Evolutionary conservation across 2,888 invertebrate genomes (phyloP).

Genomic region (Eristalis intricaria): DNA sequence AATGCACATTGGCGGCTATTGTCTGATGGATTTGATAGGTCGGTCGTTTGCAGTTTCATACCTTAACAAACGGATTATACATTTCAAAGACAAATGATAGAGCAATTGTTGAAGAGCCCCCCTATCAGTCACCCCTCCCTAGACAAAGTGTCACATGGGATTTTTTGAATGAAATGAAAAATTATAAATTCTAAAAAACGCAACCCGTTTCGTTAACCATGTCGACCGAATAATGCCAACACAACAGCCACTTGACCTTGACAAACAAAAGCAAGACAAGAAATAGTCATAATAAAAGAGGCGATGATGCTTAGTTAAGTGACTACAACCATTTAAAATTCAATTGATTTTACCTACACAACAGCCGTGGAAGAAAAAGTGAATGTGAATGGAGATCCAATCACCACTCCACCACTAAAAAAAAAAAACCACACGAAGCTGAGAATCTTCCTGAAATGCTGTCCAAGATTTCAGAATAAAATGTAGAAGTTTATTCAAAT

Average conservation of each 20-base stretch:
- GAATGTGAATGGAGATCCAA: slow-evolving; percentile 47
- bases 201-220: slow-evolving; percentile 28
- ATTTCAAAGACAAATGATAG: background rate
- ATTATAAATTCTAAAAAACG: slow-evolving; percentile 17
- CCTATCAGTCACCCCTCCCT: background rate
- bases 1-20: background rate
- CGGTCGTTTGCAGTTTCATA: background rate
- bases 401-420: slow-evolving; percentile 25
- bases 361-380: slow-evolving; percentile 42
- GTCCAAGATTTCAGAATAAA: slow-evolving; percentile 33
- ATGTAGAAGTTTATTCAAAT: slow-evolving; percentile 58
- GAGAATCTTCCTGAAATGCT: slow-evolving; percentile 46
- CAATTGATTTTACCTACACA: slow-evolving; percentile 45
- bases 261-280: slow-evolving; percentile 46
- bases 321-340: slow-evolving; percentile 47
- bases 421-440: background rate
- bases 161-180: slow-evolving; percentile 13
- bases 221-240: slow-evolving; percentile 29
- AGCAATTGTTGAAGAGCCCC: background rate
- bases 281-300: slow-evolving; percentile 47
- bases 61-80: slow-evolving; percentile 3
- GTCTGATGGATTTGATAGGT: background rate
- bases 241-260: slow-evolving; percentile 50
- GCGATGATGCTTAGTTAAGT: slow-evolving; percentile 44
- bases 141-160: background rate